These are phyloP conservation scores for Ovis canadensis DNA, from an alignment of 2,113 vertebrate genomes.

Conservation along the genomic window DNA sequence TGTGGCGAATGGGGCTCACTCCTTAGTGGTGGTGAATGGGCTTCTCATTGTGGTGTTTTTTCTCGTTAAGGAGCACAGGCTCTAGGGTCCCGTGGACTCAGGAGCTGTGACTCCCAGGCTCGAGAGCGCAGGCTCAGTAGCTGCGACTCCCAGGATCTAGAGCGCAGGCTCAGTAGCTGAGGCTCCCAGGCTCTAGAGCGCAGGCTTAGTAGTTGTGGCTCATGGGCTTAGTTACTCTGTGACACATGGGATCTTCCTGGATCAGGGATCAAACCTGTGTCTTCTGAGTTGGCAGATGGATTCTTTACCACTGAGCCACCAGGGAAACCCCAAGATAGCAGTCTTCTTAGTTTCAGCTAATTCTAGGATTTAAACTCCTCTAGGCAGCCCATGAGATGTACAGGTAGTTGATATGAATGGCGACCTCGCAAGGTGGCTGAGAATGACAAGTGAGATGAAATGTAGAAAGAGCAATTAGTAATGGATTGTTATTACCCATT, in stretches of 20 bases:
- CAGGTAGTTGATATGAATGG: background rate
- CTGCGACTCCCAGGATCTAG: background rate
- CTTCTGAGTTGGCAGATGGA: background rate
- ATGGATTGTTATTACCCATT: background rate
- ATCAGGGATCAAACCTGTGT: background rate
- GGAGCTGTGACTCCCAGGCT: background rate
- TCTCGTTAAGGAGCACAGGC: rapidly evolving
- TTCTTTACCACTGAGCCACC: background rate
- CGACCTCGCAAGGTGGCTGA: background rate
- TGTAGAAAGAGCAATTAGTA: background rate
- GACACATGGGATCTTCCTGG: background rate
- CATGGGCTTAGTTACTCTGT: background rate
- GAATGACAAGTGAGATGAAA: background rate
- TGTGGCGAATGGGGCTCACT: rapidly evolving
- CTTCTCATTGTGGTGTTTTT: rapidly evolving
- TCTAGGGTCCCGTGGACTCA: background rate
- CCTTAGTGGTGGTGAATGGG: background rate
- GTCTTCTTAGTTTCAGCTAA: background rate
- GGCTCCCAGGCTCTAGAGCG: background rate
- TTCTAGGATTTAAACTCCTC: background rate
- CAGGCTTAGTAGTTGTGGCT: background rate
- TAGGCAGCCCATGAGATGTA: too few relatives aligned
- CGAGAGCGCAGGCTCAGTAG: background rate
- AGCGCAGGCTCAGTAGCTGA: background rate
- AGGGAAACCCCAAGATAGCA: background rate